Percentiles rank a stretch among this genome's conserved stretches.
Evolutionary conservation across 2,113 vertebrate genomes (phyloP).

Genomic region (human): GRCh38 chr13:41679001-41679500

Average conservation of each 20-base stretch:
- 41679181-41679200: slow-evolving; percentile 5
- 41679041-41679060: slow-evolving; percentile 53
- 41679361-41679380: background rate
- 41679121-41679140: slow-evolving; percentile 53
- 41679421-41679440: background rate
- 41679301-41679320: background rate
- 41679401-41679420: background rate
- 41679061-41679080: slow-evolving; percentile 45
- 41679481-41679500: background rate
- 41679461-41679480: background rate
- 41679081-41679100: slow-evolving; percentile 17
- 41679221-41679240: background rate
- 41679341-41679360: background rate
- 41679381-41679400: background rate
- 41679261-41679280: background rate
- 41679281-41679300: background rate
- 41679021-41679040: background rate
- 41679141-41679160: slow-evolving; percentile 55
- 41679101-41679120: slow-evolving; percentile 43
- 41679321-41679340: slow-evolving; percentile 10
- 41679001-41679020: slow-evolving; percentile 39
- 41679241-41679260: background rate
- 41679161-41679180: slow-evolving; percentile 23
- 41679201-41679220: background rate
- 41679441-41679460: background rate